phyloP scores from a whole-genome alignment of 2,797 vertebrate species.

The Danio aesculapii region DNA sequence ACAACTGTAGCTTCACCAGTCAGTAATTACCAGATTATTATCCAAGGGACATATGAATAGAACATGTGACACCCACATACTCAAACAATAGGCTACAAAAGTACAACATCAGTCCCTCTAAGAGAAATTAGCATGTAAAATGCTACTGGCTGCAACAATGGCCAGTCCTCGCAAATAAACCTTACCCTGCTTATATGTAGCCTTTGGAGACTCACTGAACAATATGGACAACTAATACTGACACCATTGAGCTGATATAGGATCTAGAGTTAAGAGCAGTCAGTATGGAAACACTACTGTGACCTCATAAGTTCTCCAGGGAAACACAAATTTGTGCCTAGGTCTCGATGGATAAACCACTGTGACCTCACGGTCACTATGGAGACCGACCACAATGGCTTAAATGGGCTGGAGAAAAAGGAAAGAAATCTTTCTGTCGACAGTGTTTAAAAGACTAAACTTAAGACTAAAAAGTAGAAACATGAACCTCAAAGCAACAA shows the following conservation, averaged over 20 bases:
- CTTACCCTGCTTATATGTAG: constrained; percentile 7
- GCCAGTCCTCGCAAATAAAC: background rate
- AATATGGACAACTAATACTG: constrained; percentile 4
- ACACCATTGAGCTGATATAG: constrained; percentile 28
- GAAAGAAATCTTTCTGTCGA: background rate
- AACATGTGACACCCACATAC: background rate
- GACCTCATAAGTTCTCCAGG: constrained; percentile 48
- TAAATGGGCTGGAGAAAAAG: constrained; percentile 12
- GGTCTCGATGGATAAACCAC: constrained; percentile 39
- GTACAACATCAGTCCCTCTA: background rate
- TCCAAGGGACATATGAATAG: background rate
- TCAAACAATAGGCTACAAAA: background rate
- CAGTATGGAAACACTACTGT: constrained; percentile 44
- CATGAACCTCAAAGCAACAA: background rate
- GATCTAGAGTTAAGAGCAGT: constrained; percentile 26
- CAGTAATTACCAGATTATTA: background rate
- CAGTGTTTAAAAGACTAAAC: background rate
- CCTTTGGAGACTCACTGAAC: constrained; percentile 35
- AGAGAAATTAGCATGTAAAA: constrained; percentile 15
- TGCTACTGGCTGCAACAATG: background rate
- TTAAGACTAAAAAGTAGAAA: background rate
- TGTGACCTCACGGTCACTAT: constrained; percentile 49
- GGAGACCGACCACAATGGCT: constrained; percentile 49
- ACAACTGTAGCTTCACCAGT: background rate
- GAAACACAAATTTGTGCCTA: constrained; percentile 21